Evolutionary conservation across 1,140 invertebrate species (phyloP), one percentile per base, ranked within the genome.

Genomic region (Lepidostoma basale): DNA sequence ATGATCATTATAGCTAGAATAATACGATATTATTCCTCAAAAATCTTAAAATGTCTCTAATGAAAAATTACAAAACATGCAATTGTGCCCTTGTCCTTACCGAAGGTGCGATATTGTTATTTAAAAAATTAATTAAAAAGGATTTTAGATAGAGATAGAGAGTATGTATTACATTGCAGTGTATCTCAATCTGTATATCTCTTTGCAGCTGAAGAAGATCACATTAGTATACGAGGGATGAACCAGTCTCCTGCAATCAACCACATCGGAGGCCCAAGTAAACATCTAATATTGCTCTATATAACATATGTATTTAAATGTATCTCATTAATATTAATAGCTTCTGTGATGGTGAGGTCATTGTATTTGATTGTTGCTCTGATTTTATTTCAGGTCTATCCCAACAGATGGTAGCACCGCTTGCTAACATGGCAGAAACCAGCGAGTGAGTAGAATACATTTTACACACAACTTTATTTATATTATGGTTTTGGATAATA

Each of bases 361-460:
- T n/a, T n/a, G n/a, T n/a, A n/a, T n/a, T n/a, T n/a, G n/a, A 33
- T 6, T 33, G 12, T 33, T 33, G 12, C 5, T 33, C 30, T 33
- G 5, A 33, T 33, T 56, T 14, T 30, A 26, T 66, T 66, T 18
- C 63, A 66, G 63, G 52, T 8, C 5, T 66, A 20, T 58, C 49
- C 4, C 76, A 84, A 73, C 84, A 81, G 69, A 84, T 85, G 69
- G 77, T 83, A 30, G 85, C 85, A 49, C 85, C 85, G 20, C 74
- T 87, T 30, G 83, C 85, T 39, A 86, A 84, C 73, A 86, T 87
- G 74, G 85, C 84, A 39, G 85, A 87, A 73, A 85, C 85, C 3
- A 84, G 82, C 78, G 85, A 87, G 85, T 86, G 76, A 85, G 85
- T 83, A 65, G 54, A 71, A 23, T 63, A 45, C 12, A 33, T 12